Evolutionary conservation across 2,888 invertebrate genomes (phyloP).

Genomic region (Imbricaverruca yamaguchii): DNA sequence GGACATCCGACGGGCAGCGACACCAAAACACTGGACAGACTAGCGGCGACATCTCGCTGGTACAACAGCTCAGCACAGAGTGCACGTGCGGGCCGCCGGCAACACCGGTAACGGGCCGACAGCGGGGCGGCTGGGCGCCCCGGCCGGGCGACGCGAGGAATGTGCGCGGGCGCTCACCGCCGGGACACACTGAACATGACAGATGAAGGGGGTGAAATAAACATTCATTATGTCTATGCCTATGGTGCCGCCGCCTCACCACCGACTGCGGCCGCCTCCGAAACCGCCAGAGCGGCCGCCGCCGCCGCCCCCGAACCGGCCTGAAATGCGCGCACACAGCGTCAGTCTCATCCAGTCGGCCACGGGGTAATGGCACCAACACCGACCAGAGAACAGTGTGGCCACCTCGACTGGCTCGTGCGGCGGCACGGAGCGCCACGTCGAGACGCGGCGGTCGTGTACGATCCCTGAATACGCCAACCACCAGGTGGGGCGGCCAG

Average conservation of each 20-base stretch:
- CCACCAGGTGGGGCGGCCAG: neutral
- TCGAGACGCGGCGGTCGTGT: neutral
- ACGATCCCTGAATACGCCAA: slow-evolving; percentile 13
- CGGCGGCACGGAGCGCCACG: no score
- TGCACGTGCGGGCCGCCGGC: no score
- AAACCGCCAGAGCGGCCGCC: neutral
- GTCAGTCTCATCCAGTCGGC: no score
- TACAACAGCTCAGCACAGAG: no score
- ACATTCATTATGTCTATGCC: neutral
- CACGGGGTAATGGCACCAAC: neutral
- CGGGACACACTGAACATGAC: neutral
- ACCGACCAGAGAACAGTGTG: neutral
- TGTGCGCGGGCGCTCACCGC: neutral
- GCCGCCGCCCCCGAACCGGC: slow-evolving; percentile 1
- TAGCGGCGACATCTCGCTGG: no score
- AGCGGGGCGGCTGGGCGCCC: no score
- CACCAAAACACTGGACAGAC: no score
- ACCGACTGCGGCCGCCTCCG: neutral
- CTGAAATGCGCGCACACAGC: neutral
- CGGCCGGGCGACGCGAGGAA: no score
- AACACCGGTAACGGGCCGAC: no score
- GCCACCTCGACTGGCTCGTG: no score
- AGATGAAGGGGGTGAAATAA: neutral
- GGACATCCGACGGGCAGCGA: no score
- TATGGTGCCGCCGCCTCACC: neutral